A percentile compares a stretch with the other conserved stretches of the same genome.
phyloP scores from a whole-genome alignment of 2,888 invertebrate species.

The Cabera pusaria region DNA sequence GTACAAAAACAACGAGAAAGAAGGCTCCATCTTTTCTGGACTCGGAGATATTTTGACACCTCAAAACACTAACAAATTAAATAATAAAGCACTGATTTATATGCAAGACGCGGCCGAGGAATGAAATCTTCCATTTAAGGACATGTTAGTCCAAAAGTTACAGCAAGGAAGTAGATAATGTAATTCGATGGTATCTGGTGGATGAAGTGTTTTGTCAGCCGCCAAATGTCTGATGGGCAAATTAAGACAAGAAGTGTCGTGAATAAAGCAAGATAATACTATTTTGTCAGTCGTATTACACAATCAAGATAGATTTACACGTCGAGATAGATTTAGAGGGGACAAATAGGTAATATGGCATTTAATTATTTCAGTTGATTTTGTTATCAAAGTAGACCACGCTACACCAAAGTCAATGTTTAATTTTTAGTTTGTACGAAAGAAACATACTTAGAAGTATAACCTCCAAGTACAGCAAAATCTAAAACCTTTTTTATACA shows the following conservation, averaged over 20 bases:
- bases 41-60: constrained; percentile 66
- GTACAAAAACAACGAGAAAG: constrained; percentile 13
- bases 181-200: constrained; percentile 27
- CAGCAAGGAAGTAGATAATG: constrained; percentile 32
- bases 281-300: constrained; percentile 8
- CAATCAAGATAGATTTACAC: constrained; percentile 6
- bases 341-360: too few species aligned
- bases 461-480: too few species aligned
- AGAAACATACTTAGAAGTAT: too few species aligned
- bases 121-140: constrained; percentile 47
- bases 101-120: constrained; percentile 55
- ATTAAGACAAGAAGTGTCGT: constrained; percentile 15
- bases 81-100: constrained; percentile 66
- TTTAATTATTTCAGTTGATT: too few species aligned
- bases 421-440: too few species aligned
- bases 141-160: constrained; percentile 40
- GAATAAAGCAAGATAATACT: constrained; percentile 3
- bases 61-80: constrained; percentile 69
- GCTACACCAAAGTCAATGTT: too few species aligned
- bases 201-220: constrained; percentile 20
- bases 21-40: constrained; percentile 41
- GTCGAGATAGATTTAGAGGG: too few species aligned
- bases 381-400: too few species aligned
- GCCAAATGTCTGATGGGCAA: constrained; percentile 22
- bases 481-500: too few species aligned